These are phyloP conservation scores for Ditula angustiorana DNA, from an alignment of 2,888 invertebrate species.

Conservation along the genomic window DNA sequence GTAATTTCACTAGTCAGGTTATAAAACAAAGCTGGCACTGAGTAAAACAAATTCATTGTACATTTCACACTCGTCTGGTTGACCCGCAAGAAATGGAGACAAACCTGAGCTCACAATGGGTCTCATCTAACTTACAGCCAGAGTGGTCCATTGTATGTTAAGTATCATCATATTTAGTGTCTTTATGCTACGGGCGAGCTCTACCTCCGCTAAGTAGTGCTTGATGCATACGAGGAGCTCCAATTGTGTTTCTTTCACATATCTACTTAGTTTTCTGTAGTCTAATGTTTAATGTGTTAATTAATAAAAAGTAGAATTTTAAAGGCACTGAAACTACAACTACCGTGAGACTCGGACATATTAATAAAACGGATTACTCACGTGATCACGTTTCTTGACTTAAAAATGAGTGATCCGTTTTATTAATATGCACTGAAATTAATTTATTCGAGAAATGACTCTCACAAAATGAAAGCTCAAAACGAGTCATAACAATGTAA, in stretches of 20 bases:
- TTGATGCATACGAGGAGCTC: conserved; percentile 12
- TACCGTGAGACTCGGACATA: too few species aligned
- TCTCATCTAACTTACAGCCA: conserved; percentile 18
- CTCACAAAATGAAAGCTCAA: too few species aligned
- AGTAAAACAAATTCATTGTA: background rate
- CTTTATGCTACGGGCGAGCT: conserved; percentile 4
- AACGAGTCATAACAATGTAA: too few species aligned
- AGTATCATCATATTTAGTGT: conserved; percentile 37
- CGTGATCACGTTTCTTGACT: too few species aligned
- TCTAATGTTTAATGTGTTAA: background rate
- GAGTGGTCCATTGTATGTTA: conserved; percentile 37
- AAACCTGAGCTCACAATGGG: conserved; percentile 15
- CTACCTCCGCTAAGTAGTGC: conserved; percentile 12
- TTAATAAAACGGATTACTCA: too few species aligned
- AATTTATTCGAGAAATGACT: too few species aligned
- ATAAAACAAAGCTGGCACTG: background rate
- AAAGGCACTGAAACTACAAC: too few species aligned
- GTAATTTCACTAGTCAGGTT: background rate
- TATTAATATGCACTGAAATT: too few species aligned
- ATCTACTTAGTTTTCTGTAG: background rate
- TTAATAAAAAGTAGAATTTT: too few species aligned
- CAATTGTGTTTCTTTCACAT: conserved; percentile 15
- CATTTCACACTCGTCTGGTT: background rate
- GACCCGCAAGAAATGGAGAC: background rate
- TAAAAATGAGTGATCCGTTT: too few species aligned